These are phyloP conservation scores for Coturnix japonica DNA, from an alignment of 2,113 vertebrate species.

Conservation along the genomic window DNA sequence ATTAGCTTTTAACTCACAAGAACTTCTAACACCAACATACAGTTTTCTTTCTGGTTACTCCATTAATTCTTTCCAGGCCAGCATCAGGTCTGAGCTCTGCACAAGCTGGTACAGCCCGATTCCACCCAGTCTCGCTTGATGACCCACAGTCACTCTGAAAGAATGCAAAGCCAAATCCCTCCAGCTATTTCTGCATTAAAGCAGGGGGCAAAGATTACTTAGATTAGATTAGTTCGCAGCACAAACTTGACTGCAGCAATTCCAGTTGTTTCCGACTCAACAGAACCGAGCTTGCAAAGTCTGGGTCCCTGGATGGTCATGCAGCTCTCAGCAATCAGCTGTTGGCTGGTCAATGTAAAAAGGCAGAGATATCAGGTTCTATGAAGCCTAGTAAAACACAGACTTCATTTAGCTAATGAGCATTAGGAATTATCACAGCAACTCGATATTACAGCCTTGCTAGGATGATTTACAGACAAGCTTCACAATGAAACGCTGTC, in stretches of 20 bases:
- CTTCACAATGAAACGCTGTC: background rate
- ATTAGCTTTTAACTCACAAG: background rate
- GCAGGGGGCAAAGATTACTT: background rate
- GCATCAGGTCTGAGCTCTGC: background rate
- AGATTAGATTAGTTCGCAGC: background rate
- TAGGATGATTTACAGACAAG: background rate
- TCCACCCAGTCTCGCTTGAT: background rate
- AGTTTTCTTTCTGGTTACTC: background rate
- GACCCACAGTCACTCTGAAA: background rate
- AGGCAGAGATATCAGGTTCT: background rate
- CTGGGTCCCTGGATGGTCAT: background rate
- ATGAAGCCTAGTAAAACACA: background rate
- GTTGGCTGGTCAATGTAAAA: background rate
- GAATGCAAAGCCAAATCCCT: slow-evolving; percentile 38
- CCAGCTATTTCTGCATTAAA: slow-evolving; percentile 36
- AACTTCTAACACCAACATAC: background rate
- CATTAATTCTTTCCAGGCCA: background rate
- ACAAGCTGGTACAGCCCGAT: background rate
- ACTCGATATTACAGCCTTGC: too few relatives aligned
- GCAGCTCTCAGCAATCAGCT: background rate
- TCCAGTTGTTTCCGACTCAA: background rate
- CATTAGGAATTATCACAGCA: background rate
- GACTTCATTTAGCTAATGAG: background rate
- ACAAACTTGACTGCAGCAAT: background rate
- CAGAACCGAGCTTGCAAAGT: background rate